Evolutionary conservation across 2,888 invertebrate species (phyloP), one percentile per base, ranked within the genome.

Genomic region (Nysson spinosus): DNA sequence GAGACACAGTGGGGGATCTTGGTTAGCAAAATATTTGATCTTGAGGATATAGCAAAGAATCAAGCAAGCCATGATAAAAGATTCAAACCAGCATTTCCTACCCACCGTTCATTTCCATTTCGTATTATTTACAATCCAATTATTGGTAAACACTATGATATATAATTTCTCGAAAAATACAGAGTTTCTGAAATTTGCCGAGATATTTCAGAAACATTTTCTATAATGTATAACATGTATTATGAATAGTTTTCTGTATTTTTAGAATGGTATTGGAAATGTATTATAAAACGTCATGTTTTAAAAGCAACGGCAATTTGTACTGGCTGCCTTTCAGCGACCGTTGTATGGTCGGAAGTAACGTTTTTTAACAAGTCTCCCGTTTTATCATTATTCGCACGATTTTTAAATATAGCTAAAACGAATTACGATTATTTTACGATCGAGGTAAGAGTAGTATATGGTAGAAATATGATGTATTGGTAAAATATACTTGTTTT

Each of bases 281-380:
- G 98, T 87, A 84, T 94, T 56, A 72, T 96, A 14, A 92, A 93
- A 78, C 92, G 93, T 43, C 95, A 95, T 81, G 91, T 94, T 62
- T 89, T 95, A 76, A 94, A 94, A 85, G 84, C 90, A 0, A 87
- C 94, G 72, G 93, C 96, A 1, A 89, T 95, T 19, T 77, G 92
- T 7, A 92, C 95, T 0, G 93, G 93, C 1, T 87, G 93, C 32
- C 90, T 99, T 87, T 98, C 98, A 0, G 88, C 94, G 17, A 92
- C 95, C 83, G 97, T 99, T 24, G 96, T 99, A n/a, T 98, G 99
- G 98, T 99, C 98, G 0, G 99, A 99, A 89, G 93, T 99, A 80
- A 97, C 99, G 0, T 99, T 99, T 89, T 99, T 99, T 89, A 94
- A 95, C 83, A 93, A 94, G 80, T 89, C 91, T 17, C 99, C 99